Conservation (phyloP, 1,140 invertebrate genomes). For the Drosophila parvula region DNA sequence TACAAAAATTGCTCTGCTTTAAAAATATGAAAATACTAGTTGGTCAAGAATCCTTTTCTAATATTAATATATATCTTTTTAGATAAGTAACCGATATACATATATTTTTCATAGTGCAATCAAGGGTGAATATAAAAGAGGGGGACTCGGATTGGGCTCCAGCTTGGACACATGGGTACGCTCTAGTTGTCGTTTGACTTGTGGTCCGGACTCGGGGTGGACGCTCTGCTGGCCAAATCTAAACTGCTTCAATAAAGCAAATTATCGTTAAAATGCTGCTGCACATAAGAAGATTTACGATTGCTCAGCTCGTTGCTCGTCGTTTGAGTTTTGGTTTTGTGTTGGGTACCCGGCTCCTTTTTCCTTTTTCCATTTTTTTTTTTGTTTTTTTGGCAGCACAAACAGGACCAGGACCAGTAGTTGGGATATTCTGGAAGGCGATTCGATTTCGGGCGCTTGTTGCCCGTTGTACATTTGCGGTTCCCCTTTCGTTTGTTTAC, state of each 20-base stretch:
- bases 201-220: slow-evolving; percentile 47
- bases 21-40: neutral
- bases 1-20: too few relatives aligned
- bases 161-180: slow-evolving; percentile 41
- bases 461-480: slow-evolving; percentile 67
- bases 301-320: slow-evolving; percentile 74
- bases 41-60: neutral
- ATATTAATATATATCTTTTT: neutral
- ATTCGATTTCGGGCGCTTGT: slow-evolving; percentile 43
- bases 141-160: neutral
- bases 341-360: slow-evolving; percentile 15
- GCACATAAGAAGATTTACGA: slow-evolving; percentile 83
- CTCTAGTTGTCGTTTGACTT: slow-evolving; percentile 74
- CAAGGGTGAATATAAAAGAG: neutral
- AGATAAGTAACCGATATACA: neutral
- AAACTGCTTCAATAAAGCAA: slow-evolving; percentile 82
- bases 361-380: neutral
- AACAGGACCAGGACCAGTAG: slow-evolving; percentile 19
- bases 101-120: slow-evolving; percentile 7
- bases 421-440: slow-evolving; percentile 8
- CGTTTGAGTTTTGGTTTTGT: slow-evolving; percentile 43
- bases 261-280: slow-evolving; percentile 83
- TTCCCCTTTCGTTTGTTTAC: slow-evolving; percentile 65
- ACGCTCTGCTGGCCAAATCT: slow-evolving; percentile 72
- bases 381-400: slow-evolving; percentile 20